Conservation (phyloP, 1,140 invertebrate genomes). For the Berghia stephanieae region DNA sequence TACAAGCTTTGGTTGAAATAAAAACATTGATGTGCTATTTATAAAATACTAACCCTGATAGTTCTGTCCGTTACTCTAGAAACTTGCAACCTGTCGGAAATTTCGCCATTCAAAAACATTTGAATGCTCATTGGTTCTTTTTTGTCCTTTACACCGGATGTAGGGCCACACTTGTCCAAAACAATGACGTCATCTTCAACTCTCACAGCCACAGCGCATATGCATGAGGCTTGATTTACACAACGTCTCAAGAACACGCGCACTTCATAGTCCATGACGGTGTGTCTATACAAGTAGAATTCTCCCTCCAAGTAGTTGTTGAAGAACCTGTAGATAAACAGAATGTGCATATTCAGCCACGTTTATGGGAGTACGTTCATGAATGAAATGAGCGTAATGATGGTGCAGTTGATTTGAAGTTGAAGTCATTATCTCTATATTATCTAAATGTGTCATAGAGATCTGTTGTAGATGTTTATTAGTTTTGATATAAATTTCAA, state of each 20-base stretch:
- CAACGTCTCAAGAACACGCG: constrained; percentile 40
- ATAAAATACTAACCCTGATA: constrained; percentile 27
- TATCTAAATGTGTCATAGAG: too few species aligned
- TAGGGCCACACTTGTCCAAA: constrained; percentile 49
- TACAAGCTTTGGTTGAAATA: too few species aligned
- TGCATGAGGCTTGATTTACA: constrained; percentile 46
- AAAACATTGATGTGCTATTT: too few species aligned
- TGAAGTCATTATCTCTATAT: too few species aligned
- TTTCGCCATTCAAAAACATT: constrained; percentile 46
- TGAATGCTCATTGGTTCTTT: constrained; percentile 37
- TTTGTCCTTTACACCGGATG: constrained; percentile 21
- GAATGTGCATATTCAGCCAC: too few species aligned
- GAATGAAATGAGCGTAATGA: too few species aligned
- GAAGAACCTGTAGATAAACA: constrained; percentile 45
- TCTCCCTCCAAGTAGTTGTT: constrained; percentile 56
- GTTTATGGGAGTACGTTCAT: too few species aligned
- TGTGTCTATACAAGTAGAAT: constrained; percentile 50
- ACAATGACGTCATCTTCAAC: constrained; percentile 56
- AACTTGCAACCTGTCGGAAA: constrained; percentile 42
- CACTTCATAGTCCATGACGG: constrained; percentile 39
- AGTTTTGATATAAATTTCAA: too few species aligned
- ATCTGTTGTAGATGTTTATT: too few species aligned
- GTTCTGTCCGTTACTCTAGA: constrained; percentile 32
- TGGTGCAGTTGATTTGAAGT: too few species aligned
- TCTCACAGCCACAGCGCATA: constrained; percentile 54